phyloP scores from a whole-genome alignment of 1,140 invertebrate species.

The Zaprionus kolodkinae region DNA sequence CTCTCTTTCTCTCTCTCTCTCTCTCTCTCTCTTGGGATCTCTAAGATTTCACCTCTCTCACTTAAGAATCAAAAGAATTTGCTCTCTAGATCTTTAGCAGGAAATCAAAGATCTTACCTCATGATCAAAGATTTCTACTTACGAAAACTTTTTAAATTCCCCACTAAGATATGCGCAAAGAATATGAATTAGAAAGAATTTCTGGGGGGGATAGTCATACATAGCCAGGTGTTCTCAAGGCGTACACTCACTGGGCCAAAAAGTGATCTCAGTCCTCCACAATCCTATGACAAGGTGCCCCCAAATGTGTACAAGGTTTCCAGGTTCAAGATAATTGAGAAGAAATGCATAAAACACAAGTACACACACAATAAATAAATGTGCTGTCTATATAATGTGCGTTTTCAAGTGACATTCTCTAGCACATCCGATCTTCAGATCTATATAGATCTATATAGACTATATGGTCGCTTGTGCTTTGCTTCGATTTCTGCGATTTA shows the following conservation, averaged over 20 bases:
- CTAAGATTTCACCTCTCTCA: not conserved
- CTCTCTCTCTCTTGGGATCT: not conserved
- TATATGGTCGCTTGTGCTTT: not conserved
- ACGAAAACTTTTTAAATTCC: not conserved
- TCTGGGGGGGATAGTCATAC: not conserved
- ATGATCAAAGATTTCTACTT: not conserved
- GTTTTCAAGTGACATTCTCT: not conserved
- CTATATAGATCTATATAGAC: not conserved
- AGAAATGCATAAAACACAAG: constrained; percentile 5
- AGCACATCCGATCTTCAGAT: not conserved
- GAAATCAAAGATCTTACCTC: not conserved
- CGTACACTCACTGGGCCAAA: not conserved
- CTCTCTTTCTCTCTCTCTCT: no score
- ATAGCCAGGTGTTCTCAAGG: constrained; percentile 7
- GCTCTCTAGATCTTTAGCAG: not conserved
- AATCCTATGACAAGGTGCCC: not conserved
- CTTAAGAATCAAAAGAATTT: not conserved
- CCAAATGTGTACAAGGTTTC: not conserved
- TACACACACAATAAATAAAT: not conserved
- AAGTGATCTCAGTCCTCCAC: not conserved
- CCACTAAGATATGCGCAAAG: not conserved
- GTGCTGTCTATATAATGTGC: not conserved
- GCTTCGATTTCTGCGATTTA: constrained; percentile 1
- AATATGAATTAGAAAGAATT: not conserved
- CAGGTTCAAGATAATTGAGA: constrained; percentile 8